These are phyloP conservation scores for Andrena hattorfiana DNA, from an alignment of 2,888 invertebrate genomes.

Conservation along the genomic window DNA sequence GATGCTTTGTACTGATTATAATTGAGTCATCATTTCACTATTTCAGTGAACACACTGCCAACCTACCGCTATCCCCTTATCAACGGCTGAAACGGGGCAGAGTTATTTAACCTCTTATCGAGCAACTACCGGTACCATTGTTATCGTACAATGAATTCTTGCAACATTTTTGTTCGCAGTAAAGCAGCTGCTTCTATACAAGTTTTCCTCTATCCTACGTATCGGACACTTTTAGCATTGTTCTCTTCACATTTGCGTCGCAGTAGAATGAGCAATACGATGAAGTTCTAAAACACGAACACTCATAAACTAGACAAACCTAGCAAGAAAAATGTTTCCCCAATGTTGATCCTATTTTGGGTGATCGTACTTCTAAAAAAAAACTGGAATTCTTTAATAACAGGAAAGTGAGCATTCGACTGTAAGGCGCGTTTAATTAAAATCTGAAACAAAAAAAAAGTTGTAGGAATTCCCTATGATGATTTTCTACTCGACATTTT, in stretches of 20 bases:
- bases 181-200: background rate
- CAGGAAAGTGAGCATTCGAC: background rate
- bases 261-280: no score
- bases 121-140: slow-evolving; percentile 51
- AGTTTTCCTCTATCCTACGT: background rate
- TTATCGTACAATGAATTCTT: slow-evolving; percentile 35
- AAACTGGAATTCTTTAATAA: no score
- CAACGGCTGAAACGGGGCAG: slow-evolving; percentile 58
- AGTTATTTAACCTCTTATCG: slow-evolving; percentile 74
- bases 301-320: no score
- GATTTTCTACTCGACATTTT: slow-evolving; percentile 48
- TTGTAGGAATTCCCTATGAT: background rate
- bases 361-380: no score
- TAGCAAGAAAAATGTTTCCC: no score
- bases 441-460: background rate
- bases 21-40: slow-evolving; percentile 39
- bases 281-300: background rate
- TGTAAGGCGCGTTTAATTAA: background rate
- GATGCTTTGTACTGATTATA: slow-evolving; percentile 34
- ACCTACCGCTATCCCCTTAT: slow-evolving; percentile 35
- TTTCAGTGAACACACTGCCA: slow-evolving; percentile 27
- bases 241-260: no score
- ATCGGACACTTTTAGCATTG: background rate
- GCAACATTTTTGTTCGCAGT: slow-evolving; percentile 18
- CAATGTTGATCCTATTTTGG: no score